phyloP scores from a whole-genome alignment of 64 coral and sea anemone genomes.

The Pachyseris speciosa region DNA sequence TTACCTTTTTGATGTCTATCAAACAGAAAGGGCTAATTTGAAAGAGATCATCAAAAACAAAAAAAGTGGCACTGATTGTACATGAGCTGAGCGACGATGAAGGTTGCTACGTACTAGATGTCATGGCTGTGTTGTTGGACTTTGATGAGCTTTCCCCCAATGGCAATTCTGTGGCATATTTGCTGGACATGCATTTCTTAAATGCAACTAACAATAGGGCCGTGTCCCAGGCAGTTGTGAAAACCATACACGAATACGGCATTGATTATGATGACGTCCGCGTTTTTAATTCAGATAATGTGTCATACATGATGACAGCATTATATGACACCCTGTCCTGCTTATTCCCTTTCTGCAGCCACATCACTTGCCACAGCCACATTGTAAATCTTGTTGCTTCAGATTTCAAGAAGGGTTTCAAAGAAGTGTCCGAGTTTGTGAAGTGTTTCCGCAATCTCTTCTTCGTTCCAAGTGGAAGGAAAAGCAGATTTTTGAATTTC shows the following conservation, averaged over 20 bases:
- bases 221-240: slow-evolving; percentile 52
- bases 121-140: slow-evolving; percentile 25
- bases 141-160: slow-evolving; percentile 45
- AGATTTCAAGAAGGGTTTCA: slow-evolving; percentile 66
- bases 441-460: slow-evolving; percentile 60
- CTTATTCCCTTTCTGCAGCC: slow-evolving; percentile 27
- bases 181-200: slow-evolving; percentile 16
- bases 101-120: slow-evolving; percentile 5
- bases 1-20: neutral
- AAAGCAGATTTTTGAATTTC: slow-evolving; percentile 33
- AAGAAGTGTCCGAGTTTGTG: slow-evolving; percentile 18
- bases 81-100: slow-evolving; percentile 17
- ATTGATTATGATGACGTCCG: slow-evolving; percentile 58
- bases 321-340: slow-evolving; percentile 29
- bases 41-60: neutral
- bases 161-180: no score
- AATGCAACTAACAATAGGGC: neutral
- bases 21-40: neutral
- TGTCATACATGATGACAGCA: slow-evolving; percentile 61
- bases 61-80: slow-evolving; percentile 2
- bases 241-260: slow-evolving; percentile 33
- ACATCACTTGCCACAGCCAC: slow-evolving; percentile 70
- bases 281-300: slow-evolving; percentile 65
- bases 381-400: slow-evolving; percentile 57
- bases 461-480: slow-evolving; percentile 48